phyloP scores from a whole-genome alignment of 2,888 invertebrate species.

The Thumatha senex region DNA sequence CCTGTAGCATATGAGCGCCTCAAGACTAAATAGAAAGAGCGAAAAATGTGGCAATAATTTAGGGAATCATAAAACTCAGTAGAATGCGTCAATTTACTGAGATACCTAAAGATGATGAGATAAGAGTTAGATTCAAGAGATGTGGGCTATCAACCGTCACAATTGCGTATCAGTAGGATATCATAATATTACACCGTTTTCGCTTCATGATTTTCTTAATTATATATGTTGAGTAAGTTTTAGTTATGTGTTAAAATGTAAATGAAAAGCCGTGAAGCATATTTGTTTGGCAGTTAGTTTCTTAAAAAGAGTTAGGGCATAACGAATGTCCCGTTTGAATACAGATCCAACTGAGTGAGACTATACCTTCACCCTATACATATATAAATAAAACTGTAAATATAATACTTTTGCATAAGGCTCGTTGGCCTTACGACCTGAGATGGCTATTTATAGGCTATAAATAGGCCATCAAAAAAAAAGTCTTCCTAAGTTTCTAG shows the following conservation, averaged over 20 bases:
- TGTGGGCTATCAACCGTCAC: background rate
- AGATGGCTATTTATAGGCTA: too few species aligned
- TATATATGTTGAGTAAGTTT: slow-evolving; percentile 1
- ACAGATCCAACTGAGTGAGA: background rate
- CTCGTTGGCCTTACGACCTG: too few species aligned
- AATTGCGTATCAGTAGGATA: background rate
- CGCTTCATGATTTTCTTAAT: slow-evolving; percentile 3
- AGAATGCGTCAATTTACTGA: too few species aligned
- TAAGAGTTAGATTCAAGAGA: background rate
- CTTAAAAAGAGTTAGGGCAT: slow-evolving; percentile 1
- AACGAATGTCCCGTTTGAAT: slow-evolving; percentile 2
- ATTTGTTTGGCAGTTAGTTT: background rate
- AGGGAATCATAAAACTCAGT: too few species aligned
- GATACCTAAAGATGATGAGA: too few species aligned
- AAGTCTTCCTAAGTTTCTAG: too few species aligned
- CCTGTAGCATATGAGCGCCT: too few species aligned
- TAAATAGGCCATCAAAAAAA: too few species aligned
- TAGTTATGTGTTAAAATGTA: slow-evolving; percentile 1
- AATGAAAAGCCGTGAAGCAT: background rate
- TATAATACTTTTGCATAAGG: too few species aligned
- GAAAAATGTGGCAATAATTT: too few species aligned
- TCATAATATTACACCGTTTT: background rate
- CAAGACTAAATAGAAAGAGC: too few species aligned
- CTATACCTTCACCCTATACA: background rate
- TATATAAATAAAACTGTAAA: too few species aligned